These are phyloP conservation scores for Sinotaia quadrata DNA, from an alignment of 2,888 invertebrate species.

Conservation along the genomic window DNA sequence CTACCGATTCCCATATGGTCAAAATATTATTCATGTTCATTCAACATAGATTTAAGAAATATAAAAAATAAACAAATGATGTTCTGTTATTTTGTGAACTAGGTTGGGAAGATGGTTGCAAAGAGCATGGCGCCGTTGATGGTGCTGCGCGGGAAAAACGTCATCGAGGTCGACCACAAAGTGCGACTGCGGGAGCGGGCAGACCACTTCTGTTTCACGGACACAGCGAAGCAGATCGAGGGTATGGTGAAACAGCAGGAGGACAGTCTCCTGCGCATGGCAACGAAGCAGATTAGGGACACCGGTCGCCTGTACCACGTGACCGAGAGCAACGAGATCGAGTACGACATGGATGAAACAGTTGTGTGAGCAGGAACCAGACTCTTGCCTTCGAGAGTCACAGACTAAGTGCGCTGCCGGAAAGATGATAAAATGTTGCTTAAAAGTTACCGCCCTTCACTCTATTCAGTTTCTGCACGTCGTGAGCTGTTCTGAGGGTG, in stretches of 20 bases:
- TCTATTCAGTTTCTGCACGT: too few species aligned
- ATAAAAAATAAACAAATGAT: too few species aligned
- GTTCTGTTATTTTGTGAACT: slow-evolving; percentile 11
- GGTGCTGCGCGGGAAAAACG: slow-evolving; percentile 63
- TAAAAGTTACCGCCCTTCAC: too few species aligned
- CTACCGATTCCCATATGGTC: too few species aligned
- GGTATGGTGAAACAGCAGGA: slow-evolving; percentile 58
- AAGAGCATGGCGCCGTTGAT: slow-evolving; percentile 57
- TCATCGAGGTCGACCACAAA: slow-evolving; percentile 64
- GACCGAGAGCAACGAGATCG: slow-evolving; percentile 54
- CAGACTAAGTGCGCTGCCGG: too few species aligned
- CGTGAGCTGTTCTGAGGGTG: too few species aligned
- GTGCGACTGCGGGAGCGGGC: slow-evolving; percentile 56
- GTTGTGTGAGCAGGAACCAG: too few species aligned
- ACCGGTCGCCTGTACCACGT: slow-evolving; percentile 61
- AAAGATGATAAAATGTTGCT: too few species aligned
- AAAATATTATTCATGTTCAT: too few species aligned
- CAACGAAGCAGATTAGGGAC: slow-evolving; percentile 58
- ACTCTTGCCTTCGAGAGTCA: too few species aligned
- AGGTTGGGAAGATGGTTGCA: slow-evolving; percentile 63
- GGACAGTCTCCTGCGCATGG: slow-evolving; percentile 55
- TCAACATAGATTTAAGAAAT: too few species aligned
- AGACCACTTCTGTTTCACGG: slow-evolving; percentile 54
- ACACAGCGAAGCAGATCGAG: slow-evolving; percentile 55
- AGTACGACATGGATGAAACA: slow-evolving; percentile 56